Conservation (phyloP, 1,140 invertebrate species). For the Drosophila repletoides region DNA sequence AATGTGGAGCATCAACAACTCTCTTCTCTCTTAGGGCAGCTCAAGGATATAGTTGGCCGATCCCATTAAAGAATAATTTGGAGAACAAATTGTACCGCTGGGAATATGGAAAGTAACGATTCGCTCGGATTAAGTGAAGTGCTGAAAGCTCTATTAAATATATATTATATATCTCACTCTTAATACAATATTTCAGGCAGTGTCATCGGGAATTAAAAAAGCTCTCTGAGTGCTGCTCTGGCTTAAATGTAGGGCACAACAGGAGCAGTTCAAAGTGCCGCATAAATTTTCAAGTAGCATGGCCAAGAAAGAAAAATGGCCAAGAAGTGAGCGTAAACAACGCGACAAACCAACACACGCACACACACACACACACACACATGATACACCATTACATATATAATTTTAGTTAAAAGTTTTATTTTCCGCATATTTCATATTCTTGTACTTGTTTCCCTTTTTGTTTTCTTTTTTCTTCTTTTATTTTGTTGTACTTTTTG, state of each 20-base stretch:
- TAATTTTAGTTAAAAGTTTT: conserved; percentile 81
- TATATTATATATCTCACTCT: background rate
- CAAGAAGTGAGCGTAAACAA: conserved; percentile 67
- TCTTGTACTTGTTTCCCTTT: conserved; percentile 33
- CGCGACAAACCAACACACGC: conserved; percentile 61
- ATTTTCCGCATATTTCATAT: conserved; percentile 79
- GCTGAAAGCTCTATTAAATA: no score
- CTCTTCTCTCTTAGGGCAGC: no score
- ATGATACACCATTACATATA: conserved; percentile 60
- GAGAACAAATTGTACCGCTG: no score
- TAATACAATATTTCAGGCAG: no score
- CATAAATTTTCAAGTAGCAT: conserved; percentile 25
- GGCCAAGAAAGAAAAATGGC: conserved; percentile 62
- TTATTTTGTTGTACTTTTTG: conserved; percentile 23
- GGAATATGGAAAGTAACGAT: background rate
- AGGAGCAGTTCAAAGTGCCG: conserved; percentile 22
- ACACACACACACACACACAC: conserved; percentile 14
- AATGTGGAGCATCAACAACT: no score
- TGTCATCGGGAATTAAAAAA: background rate
- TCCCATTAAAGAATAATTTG: no score
- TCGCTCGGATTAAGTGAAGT: no score
- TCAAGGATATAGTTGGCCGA: no score
- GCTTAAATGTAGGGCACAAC: conserved; percentile 45
- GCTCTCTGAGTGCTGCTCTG: background rate
- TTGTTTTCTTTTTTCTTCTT: conserved; percentile 18